Percentiles rank a stretch among this genome's conserved stretches.
Conservation (phyloP, 2,888 invertebrate species). For the Morpho achilles region DNA sequence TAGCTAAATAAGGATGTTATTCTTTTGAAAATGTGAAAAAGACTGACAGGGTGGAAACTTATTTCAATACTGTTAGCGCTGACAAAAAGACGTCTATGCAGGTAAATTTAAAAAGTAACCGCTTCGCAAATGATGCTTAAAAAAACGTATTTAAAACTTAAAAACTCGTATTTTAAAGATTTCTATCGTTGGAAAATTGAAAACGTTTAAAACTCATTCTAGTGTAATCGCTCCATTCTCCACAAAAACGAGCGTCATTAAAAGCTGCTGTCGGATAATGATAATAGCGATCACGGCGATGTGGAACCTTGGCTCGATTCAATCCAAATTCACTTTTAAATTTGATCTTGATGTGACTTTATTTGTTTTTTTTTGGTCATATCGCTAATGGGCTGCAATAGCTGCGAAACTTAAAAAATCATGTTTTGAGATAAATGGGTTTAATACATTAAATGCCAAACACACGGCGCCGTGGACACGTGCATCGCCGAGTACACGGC, state of each 20-base stretch:
- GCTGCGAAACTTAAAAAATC: too few relatives aligned
- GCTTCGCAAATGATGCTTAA: neutral
- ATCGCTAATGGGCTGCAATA: too few relatives aligned
- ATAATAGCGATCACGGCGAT: constrained; percentile 6
- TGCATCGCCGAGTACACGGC: too few relatives aligned
- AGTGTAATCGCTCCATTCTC: constrained; percentile 15
- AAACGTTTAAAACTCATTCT: constrained; percentile 13
- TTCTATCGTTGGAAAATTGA: constrained; percentile 14
- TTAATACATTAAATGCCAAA: too few relatives aligned
- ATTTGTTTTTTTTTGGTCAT: neutral
- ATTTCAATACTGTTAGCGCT: too few relatives aligned
- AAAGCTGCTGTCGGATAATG: constrained; percentile 11
- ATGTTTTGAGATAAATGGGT: too few relatives aligned
- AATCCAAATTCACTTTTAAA: constrained; percentile 2
- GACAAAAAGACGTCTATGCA: too few relatives aligned
- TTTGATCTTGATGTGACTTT: neutral
- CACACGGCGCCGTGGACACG: too few relatives aligned
- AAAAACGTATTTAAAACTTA: constrained; percentile 5
- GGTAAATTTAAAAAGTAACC: too few relatives aligned
- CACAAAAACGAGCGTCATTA: constrained; percentile 14
- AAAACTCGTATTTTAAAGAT: constrained; percentile 10
- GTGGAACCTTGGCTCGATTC: constrained; percentile 1
- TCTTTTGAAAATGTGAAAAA: too few relatives aligned
- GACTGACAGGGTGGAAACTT: too few relatives aligned
- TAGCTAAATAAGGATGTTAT: too few relatives aligned